Evolutionary conservation across 2,888 invertebrate species (phyloP), one percentile per base, ranked within the genome.

Genomic region (Phorcus lineatus): DNA sequence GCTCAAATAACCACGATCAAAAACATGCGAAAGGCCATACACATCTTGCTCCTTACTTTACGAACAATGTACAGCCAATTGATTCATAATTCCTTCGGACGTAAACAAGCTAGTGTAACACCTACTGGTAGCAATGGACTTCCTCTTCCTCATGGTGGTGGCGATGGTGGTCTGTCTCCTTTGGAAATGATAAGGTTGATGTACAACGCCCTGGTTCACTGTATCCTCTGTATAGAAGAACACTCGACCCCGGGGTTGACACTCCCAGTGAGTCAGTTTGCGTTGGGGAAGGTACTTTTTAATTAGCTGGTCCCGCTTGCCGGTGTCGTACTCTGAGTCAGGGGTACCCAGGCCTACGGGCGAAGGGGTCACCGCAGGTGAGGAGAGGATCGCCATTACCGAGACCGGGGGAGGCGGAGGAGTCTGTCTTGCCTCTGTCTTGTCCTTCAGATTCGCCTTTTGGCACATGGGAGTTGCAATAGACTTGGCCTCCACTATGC

Each of bases 201-300:
- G 77, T 0, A 77, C 77, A 9, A 77, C n/a, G 19, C 57, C 57
- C n/a, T 22, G 57, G 16, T 24, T n/a, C 31, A 22, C 57, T 11
- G 77, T 57, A 6, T 77, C 57, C 36, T 77, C 77, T 11, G 77
- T 77, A 36, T 57, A 77, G 54, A 77, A 77, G 57, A 77, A 77
- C 77, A 77, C 57, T 16, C 36, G 31, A 17, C 36, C 22, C 22
- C 77, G 28, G 17, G 77, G 77, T 22, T 57, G 28, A 24, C 77
- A 77, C 57, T 77, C 55, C 19, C 40, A 77, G 57, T 77, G 77
- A 6, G 55, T 57, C 28, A 55, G 3, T 31, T 77, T 77, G 16
- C 55, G 36, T n/a, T 36, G 54, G 16, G 77, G 77, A 16, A 77
- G 54, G 57, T 55, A 77, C 40, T 40, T 53, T 17, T 77, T 77